phyloP scores from a whole-genome alignment of 1,140 invertebrate genomes.

The Heliconius congener region DNA sequence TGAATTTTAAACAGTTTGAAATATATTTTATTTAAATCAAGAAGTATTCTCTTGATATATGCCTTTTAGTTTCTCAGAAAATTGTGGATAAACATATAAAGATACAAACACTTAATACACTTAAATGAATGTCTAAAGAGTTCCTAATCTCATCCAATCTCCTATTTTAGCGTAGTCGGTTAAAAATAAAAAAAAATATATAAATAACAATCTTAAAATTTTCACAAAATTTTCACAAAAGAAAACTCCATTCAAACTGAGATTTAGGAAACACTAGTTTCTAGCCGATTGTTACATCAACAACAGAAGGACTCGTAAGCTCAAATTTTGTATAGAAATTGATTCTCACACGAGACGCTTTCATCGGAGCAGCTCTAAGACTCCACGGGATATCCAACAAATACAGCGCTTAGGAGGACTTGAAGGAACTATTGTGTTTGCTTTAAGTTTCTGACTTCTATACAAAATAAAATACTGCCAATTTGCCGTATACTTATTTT shows the following conservation, averaged over 20 bases:
- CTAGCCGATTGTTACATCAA: not conserved
- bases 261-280: not conserved
- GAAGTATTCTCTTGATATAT: too few species aligned
- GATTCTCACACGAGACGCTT: not conserved
- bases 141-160: too few species aligned
- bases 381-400: not conserved
- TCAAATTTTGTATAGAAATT: slow-evolving; percentile 9
- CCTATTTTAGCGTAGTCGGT: too few species aligned
- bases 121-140: too few species aligned
- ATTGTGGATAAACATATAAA: too few species aligned
- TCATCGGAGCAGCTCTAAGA: not conserved
- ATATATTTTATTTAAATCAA: too few species aligned
- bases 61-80: too few species aligned
- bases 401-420: not conserved
- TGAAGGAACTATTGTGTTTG: not conserved
- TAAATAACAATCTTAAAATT: not conserved
- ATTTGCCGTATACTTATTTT: not conserved
- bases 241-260: not conserved
- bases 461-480: not conserved
- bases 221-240: not conserved
- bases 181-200: too few species aligned
- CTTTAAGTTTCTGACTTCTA: not conserved
- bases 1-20: too few species aligned
- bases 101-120: too few species aligned
- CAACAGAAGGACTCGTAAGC: not conserved